These are phyloP conservation scores for Amblyraja radiata DNA, from an alignment of 2,797 vertebrate genomes.

Conservation along the genomic window DNA sequence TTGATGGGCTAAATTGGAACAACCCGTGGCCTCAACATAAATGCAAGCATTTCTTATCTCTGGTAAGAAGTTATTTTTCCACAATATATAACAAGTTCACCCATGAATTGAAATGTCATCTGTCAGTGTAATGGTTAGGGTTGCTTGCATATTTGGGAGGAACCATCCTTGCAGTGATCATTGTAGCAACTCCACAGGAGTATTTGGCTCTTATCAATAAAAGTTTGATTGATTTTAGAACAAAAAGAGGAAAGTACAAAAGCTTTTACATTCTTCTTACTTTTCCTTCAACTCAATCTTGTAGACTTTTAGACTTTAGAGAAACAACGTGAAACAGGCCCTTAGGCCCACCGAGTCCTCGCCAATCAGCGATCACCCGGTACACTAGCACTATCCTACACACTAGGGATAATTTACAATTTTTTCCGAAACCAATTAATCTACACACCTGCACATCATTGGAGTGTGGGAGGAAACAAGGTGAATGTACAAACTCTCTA, in stretches of 20 bases:
- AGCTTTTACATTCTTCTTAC: background rate
- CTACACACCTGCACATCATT: too few species aligned
- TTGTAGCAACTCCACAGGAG: background rate
- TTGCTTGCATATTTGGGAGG: background rate
- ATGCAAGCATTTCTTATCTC: background rate
- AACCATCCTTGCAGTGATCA: background rate
- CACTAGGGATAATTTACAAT: too few species aligned
- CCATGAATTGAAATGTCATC: background rate
- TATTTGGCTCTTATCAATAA: background rate
- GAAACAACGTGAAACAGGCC: too few species aligned
- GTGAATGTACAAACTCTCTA: too few species aligned
- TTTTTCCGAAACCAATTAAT: too few species aligned
- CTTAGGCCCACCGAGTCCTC: too few species aligned
- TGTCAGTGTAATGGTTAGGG: background rate
- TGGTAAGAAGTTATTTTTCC: background rate
- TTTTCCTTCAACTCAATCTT: background rate
- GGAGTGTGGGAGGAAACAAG: too few species aligned
- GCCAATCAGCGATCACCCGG: too few species aligned
- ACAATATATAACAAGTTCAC: background rate
- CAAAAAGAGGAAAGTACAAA: background rate
- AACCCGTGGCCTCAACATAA: background rate
- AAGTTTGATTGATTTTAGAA: background rate
- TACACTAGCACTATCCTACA: too few species aligned
- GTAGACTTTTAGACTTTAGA: background rate
- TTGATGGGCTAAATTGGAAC: background rate